A percentile compares a stretch with the other conserved stretches of the same genome.
Conservation (phyloP, 2,113 vertebrate species). For the Solea senegalensis region DNA sequence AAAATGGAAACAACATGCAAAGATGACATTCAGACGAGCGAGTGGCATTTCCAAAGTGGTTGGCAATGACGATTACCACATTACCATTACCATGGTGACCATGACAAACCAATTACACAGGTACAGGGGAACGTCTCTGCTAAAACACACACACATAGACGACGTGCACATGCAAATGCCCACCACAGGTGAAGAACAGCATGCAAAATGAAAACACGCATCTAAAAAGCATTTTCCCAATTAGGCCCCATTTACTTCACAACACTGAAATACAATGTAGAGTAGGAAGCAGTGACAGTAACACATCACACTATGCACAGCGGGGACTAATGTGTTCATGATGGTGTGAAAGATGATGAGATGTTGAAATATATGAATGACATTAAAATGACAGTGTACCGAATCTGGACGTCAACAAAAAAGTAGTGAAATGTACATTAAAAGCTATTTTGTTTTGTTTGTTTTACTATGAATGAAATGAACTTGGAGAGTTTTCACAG, state of each 20-base stretch:
- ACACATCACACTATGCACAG: conserved; percentile 23
- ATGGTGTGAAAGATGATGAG: conserved; percentile 16
- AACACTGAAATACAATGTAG: conserved; percentile 26
- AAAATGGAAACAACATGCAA: conserved; percentile 50
- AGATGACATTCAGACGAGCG: conserved; percentile 48
- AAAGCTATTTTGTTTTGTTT: not conserved
- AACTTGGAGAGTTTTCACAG: conserved; percentile 8
- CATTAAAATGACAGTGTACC: not conserved
- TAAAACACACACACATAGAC: conserved; percentile 43
- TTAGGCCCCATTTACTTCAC: conserved; percentile 69
- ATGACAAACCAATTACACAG: conserved; percentile 30
- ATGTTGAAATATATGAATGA: not conserved
- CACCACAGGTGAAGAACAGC: conserved; percentile 12
- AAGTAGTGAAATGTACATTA: not conserved
- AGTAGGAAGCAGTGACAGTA: conserved; percentile 10
- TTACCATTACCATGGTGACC: conserved; percentile 32
- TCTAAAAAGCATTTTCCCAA: conserved; percentile 2
- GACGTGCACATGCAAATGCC: not conserved
- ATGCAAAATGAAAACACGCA: conserved; percentile 47
- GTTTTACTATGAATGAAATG: conserved; percentile 8
- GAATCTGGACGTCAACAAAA: conserved; percentile 12
- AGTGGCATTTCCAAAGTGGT: conserved; percentile 40
- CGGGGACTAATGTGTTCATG: conserved; percentile 6
- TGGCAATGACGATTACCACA: conserved; percentile 59
- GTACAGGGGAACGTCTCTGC: conserved; percentile 42